Base-by-base conservation (phyloP, 2,888 invertebrate species). In the Uloborus plumipes region DNA sequence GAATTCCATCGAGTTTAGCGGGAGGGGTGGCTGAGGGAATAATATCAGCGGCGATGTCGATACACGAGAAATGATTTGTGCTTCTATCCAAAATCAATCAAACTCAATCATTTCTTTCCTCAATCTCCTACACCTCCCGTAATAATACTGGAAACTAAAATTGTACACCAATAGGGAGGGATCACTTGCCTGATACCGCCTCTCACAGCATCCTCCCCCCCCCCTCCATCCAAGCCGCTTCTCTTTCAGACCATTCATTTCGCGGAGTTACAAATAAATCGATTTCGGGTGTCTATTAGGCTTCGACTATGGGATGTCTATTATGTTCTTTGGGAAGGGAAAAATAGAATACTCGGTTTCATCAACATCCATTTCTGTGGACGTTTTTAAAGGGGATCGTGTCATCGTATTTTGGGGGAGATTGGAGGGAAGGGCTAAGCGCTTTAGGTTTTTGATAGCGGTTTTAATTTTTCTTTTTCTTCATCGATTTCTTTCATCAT, bases 71-170 rank as follows among this genome's bases (percentile, higher is more conserved):
- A 71, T 78, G 77, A 78, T 78, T 78, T 78, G 77, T 71, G 77
- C 70, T 64, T 26, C 64, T 71, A 71, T 71, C 77, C 71, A 78
- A 78, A 78, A 78, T 78, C 77, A 78, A 78, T 78, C 77, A 78
- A 65, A 71, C 77, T 78, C 77, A 78, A 78, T 78, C 77, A 76
- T 62, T 75, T 70, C 59, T 39, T 39, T 39, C 39, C 39, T 39
- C 39, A 39, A 39, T 39, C 39, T 39, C 20, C 71, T 22, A 14
- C 67, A 20, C 22, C 51, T 64, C 26, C 64, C 53, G 61, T 65
- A 78, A 78, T 78, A 78, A 76, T 69, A 59, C 71, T 49, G 61
- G 65, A 61, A 69, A 66, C 53, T 50, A 71, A 77, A 78, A 78
- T 65, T 64, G 77, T 53, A 71, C 71, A 62, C 65, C n/a, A 26